Evolutionary conservation across 2,888 invertebrate genomes (phyloP), one percentile per base, ranked within the genome.

Genomic region (Synergus japonicus): DNA sequence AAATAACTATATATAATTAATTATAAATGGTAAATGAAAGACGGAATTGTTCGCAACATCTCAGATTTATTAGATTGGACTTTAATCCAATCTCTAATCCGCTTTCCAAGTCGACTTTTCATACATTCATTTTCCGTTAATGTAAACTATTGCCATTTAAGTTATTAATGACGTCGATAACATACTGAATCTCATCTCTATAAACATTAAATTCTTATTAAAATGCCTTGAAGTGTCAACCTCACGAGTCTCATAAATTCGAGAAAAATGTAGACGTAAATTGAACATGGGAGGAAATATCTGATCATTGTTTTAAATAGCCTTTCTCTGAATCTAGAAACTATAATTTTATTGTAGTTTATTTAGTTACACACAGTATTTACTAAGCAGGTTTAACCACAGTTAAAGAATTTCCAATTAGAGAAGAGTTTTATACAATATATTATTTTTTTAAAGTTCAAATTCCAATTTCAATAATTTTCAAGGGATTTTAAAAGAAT

Each of bases 91-190:
- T n/a, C 41, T 43, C 15, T 41, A 66, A 9, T 41, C 8, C 41
- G 8, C 12, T 69, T 46, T 49, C 2, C 13, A 49, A 69, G 22
- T 49, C n/a, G 5, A 29, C 22, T 46, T 49, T 69, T 46, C 46
- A 69, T 18, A 66, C 65, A 49, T 37, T 49, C 4, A 12, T 67
- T 44, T 49, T 22, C 22, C 29, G 69, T 15, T 46, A 46, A 69
- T 18, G 49, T 44, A 12, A 44, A 67, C 18, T 67, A 5, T 67
- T 67, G 22, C 67, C 22, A 46, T 67, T 69, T 49, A 8, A 69
- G 29, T 44, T 22, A 67, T 65, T 44, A 67, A 67, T 67, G 69
- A 49, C 29, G 49, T 22, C 69, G 22, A 46, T 29, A 69, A 69
- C 7, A 18, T 2, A 69, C 29, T 13, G 29, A 69, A 69, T 44